A percentile compares a stretch with the other conserved stretches of the same genome.
Conservation (phyloP, 1,140 invertebrate species). For the Drosophila sechellia region DNA sequence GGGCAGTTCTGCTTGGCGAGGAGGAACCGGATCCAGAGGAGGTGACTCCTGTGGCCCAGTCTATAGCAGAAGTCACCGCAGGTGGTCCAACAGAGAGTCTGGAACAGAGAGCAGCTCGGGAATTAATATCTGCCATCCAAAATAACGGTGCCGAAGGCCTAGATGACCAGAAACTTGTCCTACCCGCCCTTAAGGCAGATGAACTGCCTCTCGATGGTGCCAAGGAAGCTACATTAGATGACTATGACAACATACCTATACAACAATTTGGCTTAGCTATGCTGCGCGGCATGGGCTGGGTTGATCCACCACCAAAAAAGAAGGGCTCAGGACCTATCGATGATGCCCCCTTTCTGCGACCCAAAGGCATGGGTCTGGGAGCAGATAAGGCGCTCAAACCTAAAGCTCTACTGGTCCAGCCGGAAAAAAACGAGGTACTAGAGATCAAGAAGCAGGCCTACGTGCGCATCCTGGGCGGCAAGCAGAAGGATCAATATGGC, state of each 20-base stretch:
- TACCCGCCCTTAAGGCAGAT: conserved; percentile 85
- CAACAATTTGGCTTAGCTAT: conserved; percentile 95
- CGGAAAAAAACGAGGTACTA: conserved; percentile 87
- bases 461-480: conserved; percentile 90
- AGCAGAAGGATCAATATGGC: conserved; percentile 91
- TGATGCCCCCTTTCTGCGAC: conserved; percentile 85
- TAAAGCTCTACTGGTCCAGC: conserved; percentile 80
- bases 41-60: conserved; percentile 31
- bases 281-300: conserved; percentile 98
- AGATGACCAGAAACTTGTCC: conserved; percentile 84
- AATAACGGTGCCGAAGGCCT: conserved; percentile 79
- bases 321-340: conserved; percentile 88
- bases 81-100: conserved; percentile 78
- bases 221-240: conserved; percentile 90
- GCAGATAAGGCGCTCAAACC: conserved; percentile 89
- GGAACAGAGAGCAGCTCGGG: conserved; percentile 86
- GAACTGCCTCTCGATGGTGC: conserved; percentile 86
- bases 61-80: conserved; percentile 66
- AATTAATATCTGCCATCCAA: conserved; percentile 74
- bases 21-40: conserved; percentile 56
- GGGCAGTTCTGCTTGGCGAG: conserved; percentile 73
- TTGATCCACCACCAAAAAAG: conserved; percentile 86
- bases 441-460: conserved; percentile 88
- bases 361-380: conserved; percentile 96
- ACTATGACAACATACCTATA: conserved; percentile 96